These are phyloP conservation scores for Mormyrops attenuatus DNA, from an alignment of 2,797 vertebrate genomes.

Conservation along the genomic window DNA sequence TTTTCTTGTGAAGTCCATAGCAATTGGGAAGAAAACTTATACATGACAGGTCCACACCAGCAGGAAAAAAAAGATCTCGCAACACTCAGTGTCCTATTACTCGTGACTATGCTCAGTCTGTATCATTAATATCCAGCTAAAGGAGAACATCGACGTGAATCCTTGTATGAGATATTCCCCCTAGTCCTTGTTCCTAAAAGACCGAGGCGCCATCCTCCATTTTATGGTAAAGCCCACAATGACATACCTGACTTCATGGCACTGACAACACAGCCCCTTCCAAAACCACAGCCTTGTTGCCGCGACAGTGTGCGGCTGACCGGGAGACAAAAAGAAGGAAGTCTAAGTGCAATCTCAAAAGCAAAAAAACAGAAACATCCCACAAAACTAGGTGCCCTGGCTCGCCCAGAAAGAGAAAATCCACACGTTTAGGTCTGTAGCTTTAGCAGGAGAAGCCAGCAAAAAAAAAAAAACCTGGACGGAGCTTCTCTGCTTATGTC, in stretches of 20 bases:
- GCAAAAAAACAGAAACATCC: not conserved
- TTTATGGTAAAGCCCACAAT: constrained; percentile 70
- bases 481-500: constrained; percentile 38
- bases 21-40: constrained; percentile 3
- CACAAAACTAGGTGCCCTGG: not conserved
- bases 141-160: constrained; percentile 3
- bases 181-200: constrained; percentile 10
- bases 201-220: constrained; percentile 66
- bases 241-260: constrained; percentile 67
- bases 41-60: constrained; percentile 1
- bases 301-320: not conserved
- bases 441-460: constrained; percentile 6
- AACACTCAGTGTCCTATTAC: constrained; percentile 8
- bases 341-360: constrained; percentile 15
- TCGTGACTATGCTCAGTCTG: not conserved
- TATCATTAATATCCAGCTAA: not conserved
- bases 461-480: constrained; percentile 11
- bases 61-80: constrained; percentile 1
- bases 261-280: constrained; percentile 22
- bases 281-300: constrained; percentile 13
- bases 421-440: not conserved
- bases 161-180: not conserved
- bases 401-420: not conserved
- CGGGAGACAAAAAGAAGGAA: constrained; percentile 9
- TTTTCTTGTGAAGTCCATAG: constrained; percentile 20